phyloP scores from a whole-genome alignment of 2,113 vertebrate species.

The Progne subis region DNA sequence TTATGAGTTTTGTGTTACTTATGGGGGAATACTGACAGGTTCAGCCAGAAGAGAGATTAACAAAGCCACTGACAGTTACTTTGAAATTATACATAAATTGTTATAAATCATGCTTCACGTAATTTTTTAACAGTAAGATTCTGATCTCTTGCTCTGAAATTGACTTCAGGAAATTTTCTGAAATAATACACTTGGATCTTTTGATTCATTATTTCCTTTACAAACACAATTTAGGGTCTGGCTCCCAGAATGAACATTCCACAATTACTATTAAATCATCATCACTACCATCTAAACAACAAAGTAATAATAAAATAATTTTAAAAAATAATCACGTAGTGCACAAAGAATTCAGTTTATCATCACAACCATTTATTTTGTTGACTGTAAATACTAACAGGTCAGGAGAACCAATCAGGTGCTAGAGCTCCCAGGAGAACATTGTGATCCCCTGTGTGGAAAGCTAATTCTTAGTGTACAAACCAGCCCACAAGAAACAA shows the following conservation, averaged over 20 bases:
- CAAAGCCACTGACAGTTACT: not conserved
- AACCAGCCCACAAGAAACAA: not conserved
- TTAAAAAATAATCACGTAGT: not conserved
- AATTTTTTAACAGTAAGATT: not conserved
- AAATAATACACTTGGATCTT: not conserved
- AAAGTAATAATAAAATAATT: not conserved
- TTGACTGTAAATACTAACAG: not conserved
- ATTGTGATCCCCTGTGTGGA: not conserved
- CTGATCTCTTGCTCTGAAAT: not conserved
- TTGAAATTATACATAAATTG: not conserved
- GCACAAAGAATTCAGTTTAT: slow-evolving; percentile 31
- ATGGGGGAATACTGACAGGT: not conserved
- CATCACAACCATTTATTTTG: slow-evolving; percentile 53
- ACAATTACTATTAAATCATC: not conserved
- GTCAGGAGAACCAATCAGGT: not conserved
- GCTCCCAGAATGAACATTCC: not conserved
- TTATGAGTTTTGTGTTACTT: not conserved
- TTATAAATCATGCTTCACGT: not conserved
- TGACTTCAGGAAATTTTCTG: not conserved
- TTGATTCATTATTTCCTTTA: not conserved
- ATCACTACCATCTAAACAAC: not conserved
- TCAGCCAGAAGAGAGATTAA: not conserved
- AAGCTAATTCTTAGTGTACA: not conserved
- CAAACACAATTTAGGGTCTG: not conserved
- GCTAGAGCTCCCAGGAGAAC: not conserved